A percentile compares a stretch with the other conserved stretches of the same genome.
phyloP scores from a whole-genome alignment of 2,797 vertebrate genomes.

The Paguma larvata region DNA sequence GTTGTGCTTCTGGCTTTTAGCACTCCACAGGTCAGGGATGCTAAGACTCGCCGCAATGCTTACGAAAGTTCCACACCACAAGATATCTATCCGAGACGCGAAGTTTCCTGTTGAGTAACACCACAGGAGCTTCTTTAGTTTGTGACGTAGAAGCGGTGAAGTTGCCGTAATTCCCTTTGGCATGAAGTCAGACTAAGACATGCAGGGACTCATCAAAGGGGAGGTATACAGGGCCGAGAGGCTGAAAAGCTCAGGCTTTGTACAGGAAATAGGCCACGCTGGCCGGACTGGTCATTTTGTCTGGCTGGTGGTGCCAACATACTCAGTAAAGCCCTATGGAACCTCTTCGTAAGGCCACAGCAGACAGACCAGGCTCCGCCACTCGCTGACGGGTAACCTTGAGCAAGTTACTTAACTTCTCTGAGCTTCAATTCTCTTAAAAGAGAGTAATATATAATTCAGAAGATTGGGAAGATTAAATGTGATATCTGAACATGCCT shows the following conservation, averaged over 20 bases:
- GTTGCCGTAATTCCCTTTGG: background rate
- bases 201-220: background rate
- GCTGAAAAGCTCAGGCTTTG: background rate
- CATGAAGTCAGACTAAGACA: background rate
- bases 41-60: background rate
- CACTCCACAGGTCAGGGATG: background rate
- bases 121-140: background rate
- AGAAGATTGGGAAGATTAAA: background rate
- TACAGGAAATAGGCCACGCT: background rate
- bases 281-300: background rate
- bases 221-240: background rate
- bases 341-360: background rate
- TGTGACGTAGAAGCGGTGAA: background rate
- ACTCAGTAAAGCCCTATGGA: background rate
- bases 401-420: background rate
- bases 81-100: background rate
- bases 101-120: background rate
- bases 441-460: background rate
- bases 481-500: background rate
- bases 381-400: background rate
- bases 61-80: background rate
- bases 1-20: background rate
- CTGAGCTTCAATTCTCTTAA: background rate
- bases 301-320: background rate
- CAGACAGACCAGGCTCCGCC: background rate